These are phyloP conservation scores for Pogonomyrmex barbatus DNA, from an alignment of 1,140 invertebrate species.

Conservation along the genomic window DNA sequence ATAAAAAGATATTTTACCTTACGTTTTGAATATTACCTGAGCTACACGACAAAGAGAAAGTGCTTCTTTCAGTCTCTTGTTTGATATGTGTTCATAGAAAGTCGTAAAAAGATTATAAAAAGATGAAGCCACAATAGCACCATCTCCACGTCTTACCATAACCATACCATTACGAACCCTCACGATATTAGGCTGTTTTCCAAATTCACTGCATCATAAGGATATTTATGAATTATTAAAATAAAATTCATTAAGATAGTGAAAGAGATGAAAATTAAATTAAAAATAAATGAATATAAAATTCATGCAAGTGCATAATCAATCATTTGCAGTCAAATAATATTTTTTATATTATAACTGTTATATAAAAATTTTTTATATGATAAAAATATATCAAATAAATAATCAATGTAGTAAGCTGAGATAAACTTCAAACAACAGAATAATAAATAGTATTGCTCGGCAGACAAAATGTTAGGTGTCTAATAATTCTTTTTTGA, in stretches of 20 bases:
- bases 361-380: too few relatives aligned
- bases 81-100: slow-evolving; percentile 88
- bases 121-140: slow-evolving; percentile 88
- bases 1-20: background rate
- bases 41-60: slow-evolving; percentile 91
- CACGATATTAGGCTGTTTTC: slow-evolving; percentile 91
- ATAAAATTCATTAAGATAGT: background rate
- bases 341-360: background rate
- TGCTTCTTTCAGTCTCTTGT: slow-evolving; percentile 91
- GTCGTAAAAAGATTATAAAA: slow-evolving; percentile 90
- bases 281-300: background rate
- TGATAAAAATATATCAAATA: too few relatives aligned
- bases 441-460: too few relatives aligned
- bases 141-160: slow-evolving; percentile 90
- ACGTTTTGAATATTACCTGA: slow-evolving; percentile 87
- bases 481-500: background rate
- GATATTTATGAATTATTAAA: background rate
- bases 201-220: slow-evolving; percentile 89
- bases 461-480: too few relatives aligned
- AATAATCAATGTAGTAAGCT: too few relatives aligned
- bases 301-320: background rate
- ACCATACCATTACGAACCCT: slow-evolving; percentile 93
- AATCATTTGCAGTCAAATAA: background rate
- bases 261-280: background rate
- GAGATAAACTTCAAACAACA: too few relatives aligned